Base-by-base conservation (phyloP, 1,140 invertebrate genomes). In the Pachypeltis micranthus region DNA sequence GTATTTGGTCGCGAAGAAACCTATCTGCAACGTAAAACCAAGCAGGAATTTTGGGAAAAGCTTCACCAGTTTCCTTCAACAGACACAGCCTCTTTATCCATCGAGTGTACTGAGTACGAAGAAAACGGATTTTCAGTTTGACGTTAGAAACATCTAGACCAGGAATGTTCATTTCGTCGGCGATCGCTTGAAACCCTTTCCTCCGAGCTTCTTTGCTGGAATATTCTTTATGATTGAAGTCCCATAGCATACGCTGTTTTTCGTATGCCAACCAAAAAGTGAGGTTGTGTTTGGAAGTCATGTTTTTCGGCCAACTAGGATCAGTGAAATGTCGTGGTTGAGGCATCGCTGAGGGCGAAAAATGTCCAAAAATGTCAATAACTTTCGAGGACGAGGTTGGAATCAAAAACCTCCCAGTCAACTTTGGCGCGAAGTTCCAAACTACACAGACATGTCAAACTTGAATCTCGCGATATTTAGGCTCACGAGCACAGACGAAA, bases 101-200 rank as follows among this genome's bases (percentile, higher is more conserved):
- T 10, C 47, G 47, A 51, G 47, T 51, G 19, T 51, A 51, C 47
- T 7, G 7, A 10, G 47, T 51, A 4, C 47, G 47, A 21, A 51
- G 47, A 21, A 51, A 51, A 14, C 47, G 47, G 23, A 51, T 51
- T 51, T 51, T 51, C 12, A 51, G 47, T 51, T 51, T 51, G 47
- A 51, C 47, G 23, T 51, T 51, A 10, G 10, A 4, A 10, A 51
- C 4, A 21, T 51, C 47, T 21, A 51, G 21, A 4, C 47, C 21
- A 4, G 10, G 10, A 21, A 51, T 51, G 3, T 4, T 21, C 47
- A 51, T 51, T 51, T 51, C 47, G 47, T 51, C 21, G 47, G 21
- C 7, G 7, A 51, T 51, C 12, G 47, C 10, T 51, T 51, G 47
- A 21, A 51, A 51, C 10, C 10, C 47, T 51, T 21, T 10, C 4